Evolutionary conservation across 2,797 vertebrate species (phyloP), one percentile per base, ranked within the genome.

Genomic region (Echiichthys vipera): DNA sequence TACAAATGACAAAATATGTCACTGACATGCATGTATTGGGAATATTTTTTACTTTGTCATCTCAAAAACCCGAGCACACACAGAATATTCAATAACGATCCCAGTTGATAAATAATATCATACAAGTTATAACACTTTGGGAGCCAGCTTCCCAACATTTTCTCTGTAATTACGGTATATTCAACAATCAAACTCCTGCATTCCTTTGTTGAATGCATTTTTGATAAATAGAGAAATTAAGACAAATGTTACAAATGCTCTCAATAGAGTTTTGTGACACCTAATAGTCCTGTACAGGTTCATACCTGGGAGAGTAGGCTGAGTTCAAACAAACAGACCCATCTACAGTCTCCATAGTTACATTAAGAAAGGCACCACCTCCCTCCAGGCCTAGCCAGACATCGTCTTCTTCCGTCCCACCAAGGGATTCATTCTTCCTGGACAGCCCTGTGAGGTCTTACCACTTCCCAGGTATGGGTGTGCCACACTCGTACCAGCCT

Each of bases 111-210:
- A 99, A 99, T 99, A 98, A 97, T 96, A 98, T 96, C 91, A 95
- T 94, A 97, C 94, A 96, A 93, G 94, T 93, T 88, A 94, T 94
- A 94, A 96, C 92, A 95, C 86, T 93, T 91, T 97, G 97, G 96
- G 97, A 99, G 98, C 98, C 98, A 97, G 98, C 98, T 99, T 98
- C 97, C 98, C 96, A 95, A 94, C 84, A 84, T 93, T 93, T 93
- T 94, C 91, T 92, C 67, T 68, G 77, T 91, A 87, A 89, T 88
- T 79, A 68, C 39, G 71, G 47, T 75, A 78, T 86, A 83, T 88
- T 91, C 67, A 85, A 85, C 75, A 64, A 69, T 76, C 51, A 72
- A 70, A 76, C 56, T 61, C 64, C 68, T 76, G 58, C 70, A 80
- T 68, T 77, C 64, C 73, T 67, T 74, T 53, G n/a, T 85, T 90